phyloP scores from a whole-genome alignment of 2,888 invertebrate species.

The Petrophora chlorosata region DNA sequence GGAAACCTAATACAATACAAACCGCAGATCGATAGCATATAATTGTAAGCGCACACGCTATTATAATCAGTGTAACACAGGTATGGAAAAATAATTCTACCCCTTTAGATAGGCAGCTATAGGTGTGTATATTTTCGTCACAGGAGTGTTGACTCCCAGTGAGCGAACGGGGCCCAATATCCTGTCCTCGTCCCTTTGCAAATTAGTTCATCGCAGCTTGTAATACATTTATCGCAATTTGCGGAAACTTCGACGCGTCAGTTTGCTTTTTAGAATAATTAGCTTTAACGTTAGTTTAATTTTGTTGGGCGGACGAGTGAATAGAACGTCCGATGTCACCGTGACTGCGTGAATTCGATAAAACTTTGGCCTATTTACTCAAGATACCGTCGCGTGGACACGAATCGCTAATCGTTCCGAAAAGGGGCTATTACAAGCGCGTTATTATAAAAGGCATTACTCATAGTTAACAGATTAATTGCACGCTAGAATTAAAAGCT shows the following conservation, averaged over 20 bases:
- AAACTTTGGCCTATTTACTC: background rate
- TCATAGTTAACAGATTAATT: constrained; percentile 9
- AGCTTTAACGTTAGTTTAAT: constrained; percentile 14
- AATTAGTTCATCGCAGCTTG: constrained; percentile 32
- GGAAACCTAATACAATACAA: no score
- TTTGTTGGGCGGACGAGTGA: constrained; percentile 1
- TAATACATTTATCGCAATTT: constrained; percentile 35
- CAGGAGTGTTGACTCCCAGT: constrained; percentile 23
- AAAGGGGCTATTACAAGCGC: constrained; percentile 1
- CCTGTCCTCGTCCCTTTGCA: constrained; percentile 31
- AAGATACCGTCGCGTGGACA: constrained; percentile 1
- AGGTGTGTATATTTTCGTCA: constrained; percentile 13
- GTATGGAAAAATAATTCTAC: no score
- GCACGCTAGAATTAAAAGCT: background rate
- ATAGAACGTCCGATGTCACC: constrained; percentile 4
- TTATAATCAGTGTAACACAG: no score
- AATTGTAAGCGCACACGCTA: no score
- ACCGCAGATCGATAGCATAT: no score
- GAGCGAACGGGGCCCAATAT: constrained; percentile 28
- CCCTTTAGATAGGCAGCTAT: constrained; percentile 1
- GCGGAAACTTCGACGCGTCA: constrained; percentile 16
- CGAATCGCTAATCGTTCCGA: background rate
- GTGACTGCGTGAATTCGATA: background rate
- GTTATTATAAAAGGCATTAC: constrained; percentile 3
- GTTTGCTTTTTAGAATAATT: constrained; percentile 16